These are phyloP conservation scores for Folsomia manolachei DNA, from an alignment of 2,888 invertebrate genomes.

Conservation along the genomic window DNA sequence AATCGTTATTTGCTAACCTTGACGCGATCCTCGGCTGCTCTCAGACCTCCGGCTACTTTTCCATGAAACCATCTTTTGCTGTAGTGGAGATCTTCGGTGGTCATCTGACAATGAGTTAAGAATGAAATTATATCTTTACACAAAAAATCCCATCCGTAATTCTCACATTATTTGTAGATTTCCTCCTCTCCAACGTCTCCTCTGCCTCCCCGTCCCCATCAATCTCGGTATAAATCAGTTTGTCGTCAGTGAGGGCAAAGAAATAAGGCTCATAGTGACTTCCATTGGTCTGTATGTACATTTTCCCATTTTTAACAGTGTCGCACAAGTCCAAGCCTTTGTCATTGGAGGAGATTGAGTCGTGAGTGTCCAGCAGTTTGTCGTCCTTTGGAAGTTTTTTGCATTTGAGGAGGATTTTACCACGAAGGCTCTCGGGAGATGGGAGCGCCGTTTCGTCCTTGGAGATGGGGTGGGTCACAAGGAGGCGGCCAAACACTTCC, in stretches of 20 bases:
- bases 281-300: slow-evolving; percentile 38
- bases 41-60: slow-evolving; percentile 65
- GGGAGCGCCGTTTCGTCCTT: slow-evolving; percentile 64
- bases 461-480: slow-evolving; percentile 72
- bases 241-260: slow-evolving; percentile 40
- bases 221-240: slow-evolving; percentile 45
- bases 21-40: slow-evolving; percentile 64
- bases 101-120: slow-evolving; percentile 10
- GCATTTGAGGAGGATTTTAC: slow-evolving; percentile 80
- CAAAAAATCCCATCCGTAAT: neutral
- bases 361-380: too few species aligned
- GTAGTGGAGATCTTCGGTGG: slow-evolving; percentile 76
- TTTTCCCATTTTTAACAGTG: slow-evolving; percentile 46
- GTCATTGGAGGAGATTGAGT: slow-evolving; percentile 62
- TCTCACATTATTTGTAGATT: neutral
- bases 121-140: too few species aligned
- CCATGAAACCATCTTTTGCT: slow-evolving; percentile 88
- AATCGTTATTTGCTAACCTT: too few species aligned
- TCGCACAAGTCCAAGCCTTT: slow-evolving; percentile 56
- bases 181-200: neutral
- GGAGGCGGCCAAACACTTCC: slow-evolving; percentile 81
- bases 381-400: slow-evolving; percentile 88
- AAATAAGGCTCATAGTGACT: slow-evolving; percentile 39
- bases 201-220: slow-evolving; percentile 54
- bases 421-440: slow-evolving; percentile 58